These are phyloP conservation scores for Megalops cyprinoides DNA, from an alignment of 2,797 vertebrate species.

Conservation along the genomic window DNA sequence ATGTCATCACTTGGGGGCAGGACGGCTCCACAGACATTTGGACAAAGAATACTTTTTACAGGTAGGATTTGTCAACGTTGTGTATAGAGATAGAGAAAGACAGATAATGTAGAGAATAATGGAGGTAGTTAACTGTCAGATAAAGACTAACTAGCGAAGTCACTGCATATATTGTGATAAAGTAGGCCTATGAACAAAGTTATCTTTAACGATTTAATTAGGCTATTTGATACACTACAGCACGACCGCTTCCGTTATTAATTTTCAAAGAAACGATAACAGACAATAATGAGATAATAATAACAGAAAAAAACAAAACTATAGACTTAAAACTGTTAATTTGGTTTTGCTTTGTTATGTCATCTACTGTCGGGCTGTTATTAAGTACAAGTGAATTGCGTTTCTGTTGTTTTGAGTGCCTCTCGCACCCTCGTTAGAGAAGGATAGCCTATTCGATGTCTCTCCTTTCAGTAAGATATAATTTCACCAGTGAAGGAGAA, in stretches of 20 bases:
- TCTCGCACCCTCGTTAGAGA: neutral
- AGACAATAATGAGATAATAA: too few relatives aligned
- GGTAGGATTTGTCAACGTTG: slow-evolving; percentile 62
- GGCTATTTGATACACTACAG: too few relatives aligned
- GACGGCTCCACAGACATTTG: slow-evolving; percentile 30
- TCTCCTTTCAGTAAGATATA: neutral
- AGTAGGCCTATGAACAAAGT: too few relatives aligned
- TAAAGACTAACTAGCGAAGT: too few relatives aligned
- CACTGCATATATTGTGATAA: too few relatives aligned
- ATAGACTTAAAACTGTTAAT: too few relatives aligned
- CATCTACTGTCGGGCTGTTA: neutral
- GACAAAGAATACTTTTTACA: slow-evolving; percentile 76
- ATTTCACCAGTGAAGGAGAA: neutral
- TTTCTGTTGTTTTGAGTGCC: neutral
- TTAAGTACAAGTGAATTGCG: neutral
- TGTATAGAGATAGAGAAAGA: too few relatives aligned
- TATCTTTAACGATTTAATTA: too few relatives aligned
- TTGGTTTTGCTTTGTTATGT: neutral
- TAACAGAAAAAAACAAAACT: too few relatives aligned
- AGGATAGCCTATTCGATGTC: neutral
- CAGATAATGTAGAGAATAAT: neutral
- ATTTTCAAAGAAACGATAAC: too few relatives aligned
- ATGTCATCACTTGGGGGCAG: slow-evolving; percentile 15
- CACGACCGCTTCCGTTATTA: too few relatives aligned
- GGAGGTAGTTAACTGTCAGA: too few relatives aligned